phyloP scores from a whole-genome alignment of 2,888 invertebrate species.

The Cryptosula pallasiana region DNA sequence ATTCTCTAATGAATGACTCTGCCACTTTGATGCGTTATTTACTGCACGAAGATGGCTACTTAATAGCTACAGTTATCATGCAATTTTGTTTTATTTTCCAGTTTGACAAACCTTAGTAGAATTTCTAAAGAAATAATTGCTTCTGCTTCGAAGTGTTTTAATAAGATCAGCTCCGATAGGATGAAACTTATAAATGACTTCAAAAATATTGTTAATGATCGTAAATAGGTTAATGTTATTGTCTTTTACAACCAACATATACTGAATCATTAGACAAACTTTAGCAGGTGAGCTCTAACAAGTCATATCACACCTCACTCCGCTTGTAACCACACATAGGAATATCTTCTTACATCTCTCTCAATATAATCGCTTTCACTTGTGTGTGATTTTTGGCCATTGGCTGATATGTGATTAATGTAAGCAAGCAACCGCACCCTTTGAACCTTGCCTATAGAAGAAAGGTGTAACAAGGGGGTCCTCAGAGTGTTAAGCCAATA shows the following conservation, averaged over 20 bases:
- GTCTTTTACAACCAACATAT: no score
- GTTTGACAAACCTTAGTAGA: no score
- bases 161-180: no score
- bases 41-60: constrained; percentile 10
- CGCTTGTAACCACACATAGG: constrained; percentile 16
- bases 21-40: constrained; percentile 1
- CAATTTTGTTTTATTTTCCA: constrained; percentile 4
- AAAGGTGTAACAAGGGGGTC: not conserved
- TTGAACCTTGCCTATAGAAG: not conserved
- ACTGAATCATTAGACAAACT: no score
- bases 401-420: not conserved
- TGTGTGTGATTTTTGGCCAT: not conserved
- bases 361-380: not conserved
- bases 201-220: no score
- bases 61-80: not conserved
- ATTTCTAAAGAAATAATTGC: no score
- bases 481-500: not conserved
- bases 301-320: not conserved
- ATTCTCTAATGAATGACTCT: not conserved
- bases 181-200: no score
- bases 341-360: constrained; percentile 20
- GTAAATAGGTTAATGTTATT: no score
- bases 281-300: no score
- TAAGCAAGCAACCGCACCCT: constrained; percentile 11
- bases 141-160: no score